Evolutionary conservation across 2,113 vertebrate genomes (phyloP).

Genomic region (Furnarius figulus): DNA sequence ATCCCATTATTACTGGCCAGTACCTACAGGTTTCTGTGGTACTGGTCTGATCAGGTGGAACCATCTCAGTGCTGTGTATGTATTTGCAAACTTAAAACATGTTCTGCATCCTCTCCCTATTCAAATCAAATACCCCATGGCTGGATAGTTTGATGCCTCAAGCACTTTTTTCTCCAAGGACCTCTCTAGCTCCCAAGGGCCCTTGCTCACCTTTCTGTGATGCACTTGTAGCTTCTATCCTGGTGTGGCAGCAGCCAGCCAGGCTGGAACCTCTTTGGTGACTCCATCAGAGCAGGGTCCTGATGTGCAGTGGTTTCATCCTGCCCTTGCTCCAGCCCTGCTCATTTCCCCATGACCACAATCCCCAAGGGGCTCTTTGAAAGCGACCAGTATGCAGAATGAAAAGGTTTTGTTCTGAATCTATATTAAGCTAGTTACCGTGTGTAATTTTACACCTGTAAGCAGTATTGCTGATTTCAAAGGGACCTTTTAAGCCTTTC

Average conservation of each 20-base stretch:
- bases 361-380: background rate
- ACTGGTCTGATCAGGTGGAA: background rate
- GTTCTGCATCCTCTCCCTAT: background rate
- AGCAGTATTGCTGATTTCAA: background rate
- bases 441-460: background rate
- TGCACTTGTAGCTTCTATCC: background rate
- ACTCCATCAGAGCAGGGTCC: background rate
- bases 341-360: background rate
- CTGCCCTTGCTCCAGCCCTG: background rate
- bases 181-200: background rate
- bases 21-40: background rate
- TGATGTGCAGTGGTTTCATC: accelerated
- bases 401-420: background rate
- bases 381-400: accelerated
- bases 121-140: background rate
- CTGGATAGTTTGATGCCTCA: background rate
- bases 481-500: background rate
- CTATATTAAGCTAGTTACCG: background rate
- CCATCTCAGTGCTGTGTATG: background rate
- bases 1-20: background rate
- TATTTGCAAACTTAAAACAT: background rate
- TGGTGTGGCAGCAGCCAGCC: background rate
- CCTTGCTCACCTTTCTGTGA: background rate
- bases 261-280: background rate
- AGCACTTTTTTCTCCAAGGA: background rate